These are phyloP conservation scores for Nycticebus coucang DNA, from an alignment of 2,113 vertebrate genomes.

Conservation along the genomic window DNA sequence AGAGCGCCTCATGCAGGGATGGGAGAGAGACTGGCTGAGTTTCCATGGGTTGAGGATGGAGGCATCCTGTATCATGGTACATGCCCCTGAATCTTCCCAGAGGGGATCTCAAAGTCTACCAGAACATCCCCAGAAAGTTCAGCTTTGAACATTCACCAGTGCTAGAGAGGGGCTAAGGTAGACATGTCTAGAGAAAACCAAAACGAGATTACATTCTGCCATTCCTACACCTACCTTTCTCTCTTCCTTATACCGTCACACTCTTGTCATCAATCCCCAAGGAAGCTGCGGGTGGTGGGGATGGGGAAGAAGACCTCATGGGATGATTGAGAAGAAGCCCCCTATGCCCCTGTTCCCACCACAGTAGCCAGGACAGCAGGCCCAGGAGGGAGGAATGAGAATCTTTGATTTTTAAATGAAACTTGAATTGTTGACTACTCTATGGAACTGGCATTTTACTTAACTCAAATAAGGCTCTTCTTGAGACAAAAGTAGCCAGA, in stretches of 20 bases:
- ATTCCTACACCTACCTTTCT: not conserved
- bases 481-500: conserved; percentile 9
- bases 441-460: not conserved
- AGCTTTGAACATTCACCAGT: not conserved
- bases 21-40: not conserved
- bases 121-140: not conserved
- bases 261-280: not conserved
- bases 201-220: not conserved
- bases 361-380: not conserved
- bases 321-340: not conserved
- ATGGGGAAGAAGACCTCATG: not conserved
- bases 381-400: not conserved
- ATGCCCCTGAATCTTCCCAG: not conserved
- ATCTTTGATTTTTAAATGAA: not conserved
- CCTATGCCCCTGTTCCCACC: no score
- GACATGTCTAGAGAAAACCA: not conserved
- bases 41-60: not conserved
- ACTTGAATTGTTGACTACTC: not conserved
- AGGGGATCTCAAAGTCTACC: not conserved
- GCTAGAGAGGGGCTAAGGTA: not conserved
- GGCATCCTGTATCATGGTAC: not conserved
- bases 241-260: not conserved
- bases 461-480: not conserved
- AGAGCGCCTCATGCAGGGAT: not conserved
- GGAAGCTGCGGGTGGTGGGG: not conserved